Evolutionary conservation across 2,797 vertebrate genomes (phyloP).

Genomic region (Siniperca scherzeri): DNA sequence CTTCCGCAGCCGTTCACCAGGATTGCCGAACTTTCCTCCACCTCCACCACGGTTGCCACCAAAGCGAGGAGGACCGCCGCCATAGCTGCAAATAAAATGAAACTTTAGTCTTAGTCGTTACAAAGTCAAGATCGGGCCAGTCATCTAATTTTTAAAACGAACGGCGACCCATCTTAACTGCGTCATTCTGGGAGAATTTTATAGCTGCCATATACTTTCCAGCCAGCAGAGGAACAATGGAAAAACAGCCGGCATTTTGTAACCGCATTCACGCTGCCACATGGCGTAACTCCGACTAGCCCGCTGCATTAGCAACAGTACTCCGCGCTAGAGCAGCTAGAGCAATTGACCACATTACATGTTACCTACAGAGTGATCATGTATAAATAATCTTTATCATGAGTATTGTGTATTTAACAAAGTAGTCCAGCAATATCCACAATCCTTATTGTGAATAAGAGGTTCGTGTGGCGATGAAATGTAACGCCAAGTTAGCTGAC

Average conservation of each 20-base stretch:
- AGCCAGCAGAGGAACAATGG: constrained; percentile 81
- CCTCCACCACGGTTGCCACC: constrained; percentile 89
- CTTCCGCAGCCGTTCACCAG: constrained; percentile 95
- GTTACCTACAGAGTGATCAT: too few species aligned
- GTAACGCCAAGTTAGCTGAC: background rate
- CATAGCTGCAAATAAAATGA: constrained; percentile 80
- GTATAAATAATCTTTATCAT: rapidly evolving
- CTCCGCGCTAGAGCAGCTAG: rapidly evolving
- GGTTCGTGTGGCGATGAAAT: rapidly evolving
- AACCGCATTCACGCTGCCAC: constrained; percentile 75
- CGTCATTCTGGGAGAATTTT: constrained; percentile 53
- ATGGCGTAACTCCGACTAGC: constrained; percentile 75
- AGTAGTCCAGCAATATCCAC: rapidly evolving
- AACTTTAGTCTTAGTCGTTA: background rate
- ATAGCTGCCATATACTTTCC: constrained; percentile 79
- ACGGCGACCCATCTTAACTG: background rate
- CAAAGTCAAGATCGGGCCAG: rapidly evolving
- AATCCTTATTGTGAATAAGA: rapidly evolving
- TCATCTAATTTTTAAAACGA: background rate
- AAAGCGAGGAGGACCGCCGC: constrained; percentile 93
- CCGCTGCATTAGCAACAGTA: constrained; percentile 25
- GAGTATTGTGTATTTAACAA: rapidly evolving
- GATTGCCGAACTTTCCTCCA: constrained; percentile 96
- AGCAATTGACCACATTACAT: too few species aligned
- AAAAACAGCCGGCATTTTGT: constrained; percentile 87